phyloP scores from a whole-genome alignment of 2,888 invertebrate species.

The Branchinecta sandiegonensis region DNA sequence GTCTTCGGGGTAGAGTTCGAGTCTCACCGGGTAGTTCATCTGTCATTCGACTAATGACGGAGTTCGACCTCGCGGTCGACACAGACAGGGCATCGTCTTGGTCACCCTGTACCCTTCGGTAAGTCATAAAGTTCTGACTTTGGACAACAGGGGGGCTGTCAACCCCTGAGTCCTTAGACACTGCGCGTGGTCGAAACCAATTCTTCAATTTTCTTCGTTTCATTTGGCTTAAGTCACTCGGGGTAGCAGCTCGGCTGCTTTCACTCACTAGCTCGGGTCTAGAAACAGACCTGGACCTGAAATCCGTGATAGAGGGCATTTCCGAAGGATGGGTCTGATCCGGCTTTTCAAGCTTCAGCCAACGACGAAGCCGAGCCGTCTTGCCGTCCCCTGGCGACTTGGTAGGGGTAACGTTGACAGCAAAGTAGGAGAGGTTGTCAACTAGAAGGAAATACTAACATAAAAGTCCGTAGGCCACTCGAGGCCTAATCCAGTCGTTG shows the following conservation, averaged over 20 bases:
- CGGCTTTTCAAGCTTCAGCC: neutral
- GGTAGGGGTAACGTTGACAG: neutral
- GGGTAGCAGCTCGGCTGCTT: neutral
- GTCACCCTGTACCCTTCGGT: neutral
- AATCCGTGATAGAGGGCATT: neutral
- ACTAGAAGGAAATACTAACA: neutral
- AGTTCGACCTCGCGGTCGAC: neutral
- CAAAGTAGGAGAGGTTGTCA: neutral
- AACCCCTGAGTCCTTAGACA: neutral
- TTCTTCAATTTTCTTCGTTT: conserved; percentile 2
- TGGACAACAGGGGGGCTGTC: neutral
- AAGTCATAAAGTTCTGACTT: neutral
- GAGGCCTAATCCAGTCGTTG: no score
- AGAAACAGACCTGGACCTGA: neutral
- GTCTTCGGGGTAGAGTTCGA: neutral
- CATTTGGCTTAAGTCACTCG: neutral
- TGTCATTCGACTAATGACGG: neutral
- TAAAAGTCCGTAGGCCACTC: neutral
- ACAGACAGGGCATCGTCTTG: neutral
- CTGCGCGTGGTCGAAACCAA: neutral
- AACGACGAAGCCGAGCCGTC: neutral
- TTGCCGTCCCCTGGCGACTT: neutral
- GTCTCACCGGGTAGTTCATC: neutral
- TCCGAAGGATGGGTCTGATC: neutral
- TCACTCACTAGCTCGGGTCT: neutral